Conservation (phyloP, 2,888 invertebrate genomes). For the Maniola hyperantus region DNA sequence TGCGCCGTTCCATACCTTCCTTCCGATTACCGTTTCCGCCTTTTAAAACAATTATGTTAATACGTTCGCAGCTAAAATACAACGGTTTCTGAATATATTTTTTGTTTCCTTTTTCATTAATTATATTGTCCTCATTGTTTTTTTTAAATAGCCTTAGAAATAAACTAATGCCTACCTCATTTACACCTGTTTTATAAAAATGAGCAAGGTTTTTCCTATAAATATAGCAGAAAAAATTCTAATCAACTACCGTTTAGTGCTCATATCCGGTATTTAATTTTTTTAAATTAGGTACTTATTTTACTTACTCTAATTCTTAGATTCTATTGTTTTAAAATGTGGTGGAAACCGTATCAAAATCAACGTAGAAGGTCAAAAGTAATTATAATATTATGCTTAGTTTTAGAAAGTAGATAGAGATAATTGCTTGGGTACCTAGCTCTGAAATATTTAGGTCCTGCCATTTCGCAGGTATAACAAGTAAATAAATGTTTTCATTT, state of each 20-base stretch:
- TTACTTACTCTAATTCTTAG: neutral
- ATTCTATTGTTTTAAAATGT: neutral
- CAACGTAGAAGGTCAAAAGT: no score
- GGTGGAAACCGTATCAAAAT: no score
- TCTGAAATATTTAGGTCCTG: no score
- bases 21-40: constrained; percentile 35
- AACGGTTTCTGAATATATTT: neutral
- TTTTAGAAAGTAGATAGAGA: no score
- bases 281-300: no score
- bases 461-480: neutral
- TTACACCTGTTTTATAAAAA: no score
- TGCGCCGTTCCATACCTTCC: constrained; percentile 29
- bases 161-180: no score
- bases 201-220: neutral
- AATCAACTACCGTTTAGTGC: neutral
- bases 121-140: no score
- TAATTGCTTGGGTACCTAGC: no score
- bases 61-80: constrained; percentile 26
- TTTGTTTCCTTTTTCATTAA: neutral
- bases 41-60: constrained; percentile 39
- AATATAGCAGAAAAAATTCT: neutral
- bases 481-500: neutral
- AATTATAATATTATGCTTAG: no score
- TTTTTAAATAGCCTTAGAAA: no score
- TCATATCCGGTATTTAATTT: no score